Base-by-base conservation (phyloP, 2,113 vertebrate genomes). In the Dicaeum eximium region DNA sequence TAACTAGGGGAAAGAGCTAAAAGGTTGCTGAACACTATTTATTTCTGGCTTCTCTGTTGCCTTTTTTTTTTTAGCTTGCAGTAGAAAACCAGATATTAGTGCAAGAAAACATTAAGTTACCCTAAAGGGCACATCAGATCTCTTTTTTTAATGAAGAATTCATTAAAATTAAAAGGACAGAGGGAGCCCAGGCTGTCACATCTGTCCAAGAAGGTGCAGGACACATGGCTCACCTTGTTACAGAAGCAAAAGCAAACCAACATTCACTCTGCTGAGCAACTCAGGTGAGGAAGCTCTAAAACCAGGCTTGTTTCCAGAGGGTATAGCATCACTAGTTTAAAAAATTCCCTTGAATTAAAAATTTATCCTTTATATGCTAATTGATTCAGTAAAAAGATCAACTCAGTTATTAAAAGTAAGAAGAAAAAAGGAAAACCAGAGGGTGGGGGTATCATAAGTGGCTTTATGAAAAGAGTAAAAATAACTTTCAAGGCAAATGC, bases 321-420 rank as follows among this genome's bases (percentile, higher is more conserved):
- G 82, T 58, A 80, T 25, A 35, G 44, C 42, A 73, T 62, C 56
- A 70, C 37, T 70, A 86, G 91, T 75, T 77, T 87, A 33, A 85
- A 89, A 91, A 89, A 83, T 50, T 92, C 80, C 40, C 89, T 96
- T 96, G 69, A 96, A 92, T 83, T 67, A 70, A 86, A 95, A 93
- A 80, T 21, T 48, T 80, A 45, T 74, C 56, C 67, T 97, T 97
- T 90, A 91, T 91, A 92, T 95, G 93, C 56, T 95, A 97, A 97
- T 92, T 92, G 58, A 51, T 67, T 92, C 53, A 37, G 57, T 90
- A 94, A 72, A 94, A 96, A 97, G 74, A 85, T 69, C 33, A 92
- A 58, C 12, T 64, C 69, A 47, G 28, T 82, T 81, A 53, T 71
- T 87, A 56, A 88, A 92, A 93, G 25, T 78, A 77, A 64, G 86